Percentiles rank a stretch among this genome's conserved stretches.
These are phyloP conservation scores for Perodicticus potto DNA, from an alignment of 2,797 vertebrate genomes.

Conservation along the genomic window DNA sequence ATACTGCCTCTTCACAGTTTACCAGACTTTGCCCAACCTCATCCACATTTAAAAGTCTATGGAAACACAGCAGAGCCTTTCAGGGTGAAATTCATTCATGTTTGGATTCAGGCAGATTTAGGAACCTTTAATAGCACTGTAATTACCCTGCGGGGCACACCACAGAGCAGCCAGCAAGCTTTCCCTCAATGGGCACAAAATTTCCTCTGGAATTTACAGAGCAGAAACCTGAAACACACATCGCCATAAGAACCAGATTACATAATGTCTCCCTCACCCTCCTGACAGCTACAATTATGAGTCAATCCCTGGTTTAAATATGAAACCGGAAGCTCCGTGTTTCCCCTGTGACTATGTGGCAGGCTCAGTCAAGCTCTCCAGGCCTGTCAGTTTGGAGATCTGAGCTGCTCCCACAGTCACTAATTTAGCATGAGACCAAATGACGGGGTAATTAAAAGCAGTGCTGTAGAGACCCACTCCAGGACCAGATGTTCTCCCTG, in stretches of 20 bases:
- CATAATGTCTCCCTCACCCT: conserved; percentile 86
- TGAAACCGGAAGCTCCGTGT: conserved; percentile 87
- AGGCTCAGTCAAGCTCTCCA: conserved; percentile 75
- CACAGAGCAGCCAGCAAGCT: conserved; percentile 69
- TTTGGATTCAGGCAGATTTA: conserved; percentile 69
- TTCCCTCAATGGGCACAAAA: conserved; percentile 82
- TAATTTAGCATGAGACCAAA: conserved; percentile 87
- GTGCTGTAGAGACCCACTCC: conserved; percentile 78
- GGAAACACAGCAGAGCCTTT: conserved; percentile 77
- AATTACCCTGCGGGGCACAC: conserved; percentile 72
- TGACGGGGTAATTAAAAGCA: conserved; percentile 88
- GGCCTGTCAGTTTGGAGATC: conserved; percentile 81
- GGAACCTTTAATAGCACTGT: conserved; percentile 68
- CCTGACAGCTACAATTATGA: conserved; percentile 85
- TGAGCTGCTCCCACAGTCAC: conserved; percentile 84
- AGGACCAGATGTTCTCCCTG: conserved; percentile 87
- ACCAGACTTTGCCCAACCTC: conserved; percentile 69
- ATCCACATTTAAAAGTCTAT: conserved; percentile 75
- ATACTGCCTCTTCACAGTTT: conserved; percentile 35
- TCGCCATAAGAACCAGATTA: conserved; percentile 82
- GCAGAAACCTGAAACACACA: conserved; percentile 83
- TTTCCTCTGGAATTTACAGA: conserved; percentile 85
- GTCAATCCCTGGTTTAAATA: conserved; percentile 90
- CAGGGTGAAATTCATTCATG: conserved; percentile 75
- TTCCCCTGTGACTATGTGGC: conserved; percentile 80